Evolutionary conservation across 2,888 invertebrate species (phyloP).

Genomic region (Orchesella flavescens): DNA sequence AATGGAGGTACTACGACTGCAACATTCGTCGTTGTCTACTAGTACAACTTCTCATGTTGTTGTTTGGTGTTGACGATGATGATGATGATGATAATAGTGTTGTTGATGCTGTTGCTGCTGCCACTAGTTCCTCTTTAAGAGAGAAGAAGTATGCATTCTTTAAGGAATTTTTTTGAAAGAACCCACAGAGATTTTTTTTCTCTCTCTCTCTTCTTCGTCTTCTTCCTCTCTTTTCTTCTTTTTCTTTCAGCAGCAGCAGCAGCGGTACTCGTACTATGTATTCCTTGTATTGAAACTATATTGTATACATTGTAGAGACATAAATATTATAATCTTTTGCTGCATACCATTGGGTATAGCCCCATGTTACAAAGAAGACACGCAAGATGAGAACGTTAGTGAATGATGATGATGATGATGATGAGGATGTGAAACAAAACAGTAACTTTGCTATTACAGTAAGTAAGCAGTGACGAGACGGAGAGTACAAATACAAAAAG

Average conservation of each 20-base stretch:
- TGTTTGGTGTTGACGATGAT: slow-evolving; percentile 17
- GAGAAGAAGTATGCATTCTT: slow-evolving; percentile 60
- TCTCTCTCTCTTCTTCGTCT: background rate
- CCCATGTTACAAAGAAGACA: background rate
- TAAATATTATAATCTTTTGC: slow-evolving; percentile 11
- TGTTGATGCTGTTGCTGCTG: slow-evolving; percentile 28
- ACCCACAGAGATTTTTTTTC: slow-evolving; percentile 52
- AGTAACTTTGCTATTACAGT: slow-evolving; percentile 25
- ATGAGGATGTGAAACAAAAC: slow-evolving; percentile 34
- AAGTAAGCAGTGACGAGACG: background rate
- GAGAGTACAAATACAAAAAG: background rate
- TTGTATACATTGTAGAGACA: background rate
- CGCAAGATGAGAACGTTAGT: slow-evolving; percentile 17
- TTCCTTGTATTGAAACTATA: background rate
- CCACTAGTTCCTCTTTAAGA: slow-evolving; percentile 26
- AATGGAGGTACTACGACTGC: slow-evolving; percentile 30
- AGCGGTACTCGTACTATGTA: slow-evolving; percentile 21
- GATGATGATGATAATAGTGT: slow-evolving; percentile 10
- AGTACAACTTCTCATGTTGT: slow-evolving; percentile 18
- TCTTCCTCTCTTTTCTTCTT: slow-evolving; percentile 7
- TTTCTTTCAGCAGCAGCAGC: slow-evolving; percentile 28
- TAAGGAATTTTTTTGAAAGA: slow-evolving; percentile 55
- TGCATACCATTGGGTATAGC: slow-evolving; percentile 12
- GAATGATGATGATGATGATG: slow-evolving; percentile 20
- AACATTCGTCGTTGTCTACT: slow-evolving; percentile 22